Percentiles rank a stretch among this genome's conserved stretches.
These are phyloP conservation scores for Amorpha juglandis DNA, from an alignment of 2,888 invertebrate species.

Conservation along the genomic window DNA sequence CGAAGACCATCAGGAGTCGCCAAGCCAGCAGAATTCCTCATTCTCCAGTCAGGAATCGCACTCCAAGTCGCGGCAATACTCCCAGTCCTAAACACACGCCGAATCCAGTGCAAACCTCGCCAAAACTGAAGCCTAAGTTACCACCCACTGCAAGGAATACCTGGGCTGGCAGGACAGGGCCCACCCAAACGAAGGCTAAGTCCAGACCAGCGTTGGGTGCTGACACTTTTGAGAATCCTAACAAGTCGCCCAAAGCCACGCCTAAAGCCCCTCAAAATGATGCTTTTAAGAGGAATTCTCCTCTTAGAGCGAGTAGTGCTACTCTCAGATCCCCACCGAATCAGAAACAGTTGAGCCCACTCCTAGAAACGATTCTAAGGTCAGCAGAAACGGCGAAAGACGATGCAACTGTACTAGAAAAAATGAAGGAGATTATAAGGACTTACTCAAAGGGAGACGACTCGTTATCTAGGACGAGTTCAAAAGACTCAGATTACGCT, in stretches of 20 bases:
- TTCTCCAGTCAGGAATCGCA: slow-evolving; percentile 69
- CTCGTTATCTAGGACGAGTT: slow-evolving; percentile 77
- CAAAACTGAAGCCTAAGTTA: slow-evolving; percentile 69
- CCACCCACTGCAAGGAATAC: slow-evolving; percentile 86
- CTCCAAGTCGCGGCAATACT: slow-evolving; percentile 69
- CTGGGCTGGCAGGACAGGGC: slow-evolving; percentile 88
- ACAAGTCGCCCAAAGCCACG: slow-evolving; percentile 86
- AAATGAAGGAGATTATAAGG: slow-evolving; percentile 87
- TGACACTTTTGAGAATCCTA: slow-evolving; percentile 79
- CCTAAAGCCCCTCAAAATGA: slow-evolving; percentile 66
- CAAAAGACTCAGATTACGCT: slow-evolving; percentile 85
- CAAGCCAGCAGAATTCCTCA: slow-evolving; percentile 78
- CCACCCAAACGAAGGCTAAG: slow-evolving; percentile 68
- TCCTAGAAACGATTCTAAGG: slow-evolving; percentile 88
- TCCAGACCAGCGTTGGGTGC: slow-evolving; percentile 69
- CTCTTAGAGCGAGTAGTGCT: slow-evolving; percentile 75
- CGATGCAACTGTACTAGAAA: slow-evolving; percentile 88
- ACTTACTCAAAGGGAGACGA: slow-evolving; percentile 78
- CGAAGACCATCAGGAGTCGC: slow-evolving; percentile 68
- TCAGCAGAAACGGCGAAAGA: slow-evolving; percentile 89
- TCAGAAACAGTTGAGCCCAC: slow-evolving; percentile 85
- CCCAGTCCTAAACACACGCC: slow-evolving; percentile 76
- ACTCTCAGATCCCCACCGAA: slow-evolving; percentile 84
- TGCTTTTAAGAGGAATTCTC: slow-evolving; percentile 81
- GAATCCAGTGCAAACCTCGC: slow-evolving; percentile 69